Percentiles rank a stretch among this genome's conserved stretches.
These are phyloP conservation scores for Fistularia commersonii DNA, from an alignment of 2,797 vertebrate species.

Conservation along the genomic window DNA sequence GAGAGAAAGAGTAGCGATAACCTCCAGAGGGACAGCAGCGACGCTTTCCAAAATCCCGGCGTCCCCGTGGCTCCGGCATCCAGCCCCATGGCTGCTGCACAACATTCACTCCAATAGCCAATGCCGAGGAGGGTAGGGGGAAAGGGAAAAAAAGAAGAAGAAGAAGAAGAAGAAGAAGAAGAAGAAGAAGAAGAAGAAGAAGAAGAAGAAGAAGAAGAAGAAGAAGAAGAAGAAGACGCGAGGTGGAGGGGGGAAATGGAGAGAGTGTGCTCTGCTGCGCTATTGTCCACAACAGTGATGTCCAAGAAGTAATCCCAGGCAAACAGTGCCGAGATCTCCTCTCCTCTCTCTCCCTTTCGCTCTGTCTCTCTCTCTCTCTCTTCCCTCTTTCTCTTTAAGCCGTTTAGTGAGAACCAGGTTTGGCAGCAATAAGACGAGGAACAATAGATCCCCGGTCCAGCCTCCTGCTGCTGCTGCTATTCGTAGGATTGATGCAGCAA, in stretches of 20 bases:
- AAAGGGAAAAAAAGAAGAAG: constrained; percentile 31
- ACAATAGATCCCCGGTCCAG: constrained; percentile 84
- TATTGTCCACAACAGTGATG: constrained; percentile 45
- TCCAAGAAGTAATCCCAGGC: constrained; percentile 53
- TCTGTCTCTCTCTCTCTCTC: constrained; percentile 19
- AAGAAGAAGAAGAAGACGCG: too few relatives aligned
- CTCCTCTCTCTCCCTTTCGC: constrained; percentile 15
- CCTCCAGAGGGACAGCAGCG: constrained; percentile 67
- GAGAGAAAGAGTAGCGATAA: constrained; percentile 70
- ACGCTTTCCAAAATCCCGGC: too few relatives aligned
- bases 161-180: constrained; percentile 33
- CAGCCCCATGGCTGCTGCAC: constrained; percentile 75
- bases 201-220: too few relatives aligned
- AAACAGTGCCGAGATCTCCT: constrained; percentile 12
- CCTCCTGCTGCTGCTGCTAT: constrained; percentile 55
- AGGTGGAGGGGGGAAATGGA: too few relatives aligned
- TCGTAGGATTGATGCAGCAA: constrained; percentile 62
- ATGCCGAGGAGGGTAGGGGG: too few relatives aligned
- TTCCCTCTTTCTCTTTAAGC: constrained; percentile 37
- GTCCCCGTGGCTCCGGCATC: constrained; percentile 50
- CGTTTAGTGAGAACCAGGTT: constrained; percentile 54
- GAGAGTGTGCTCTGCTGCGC: constrained; percentile 19
- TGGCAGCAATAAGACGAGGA: constrained; percentile 75
- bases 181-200: constrained; percentile 24
- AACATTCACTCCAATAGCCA: constrained; percentile 51